Evolutionary conservation across 2,888 invertebrate genomes (phyloP).

Genomic region (Tinea pellionella): DNA sequence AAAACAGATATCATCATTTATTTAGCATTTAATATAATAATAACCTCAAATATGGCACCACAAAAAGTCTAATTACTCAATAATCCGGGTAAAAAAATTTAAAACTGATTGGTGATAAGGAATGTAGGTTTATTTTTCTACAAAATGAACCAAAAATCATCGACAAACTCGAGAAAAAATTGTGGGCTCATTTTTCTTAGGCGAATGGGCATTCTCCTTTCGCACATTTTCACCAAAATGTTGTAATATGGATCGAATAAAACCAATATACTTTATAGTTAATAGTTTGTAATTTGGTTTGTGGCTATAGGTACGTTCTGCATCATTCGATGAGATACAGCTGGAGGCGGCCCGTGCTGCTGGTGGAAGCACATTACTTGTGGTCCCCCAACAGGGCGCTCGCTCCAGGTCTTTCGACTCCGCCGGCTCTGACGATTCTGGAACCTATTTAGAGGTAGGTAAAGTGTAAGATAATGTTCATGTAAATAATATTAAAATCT

Average conservation of each 20-base stretch:
- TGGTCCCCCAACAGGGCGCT: constrained; percentile 77
- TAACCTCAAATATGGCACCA: too few relatives aligned
- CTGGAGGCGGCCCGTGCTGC: constrained; percentile 76
- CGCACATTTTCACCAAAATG: not conserved
- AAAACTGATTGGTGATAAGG: too few relatives aligned
- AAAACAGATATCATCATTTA: too few relatives aligned
- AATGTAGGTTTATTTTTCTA: too few relatives aligned
- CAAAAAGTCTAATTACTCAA: too few relatives aligned
- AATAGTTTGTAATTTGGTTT: not conserved
- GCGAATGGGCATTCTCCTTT: too few relatives aligned
- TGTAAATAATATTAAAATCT: not conserved
- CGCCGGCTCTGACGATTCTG: constrained; percentile 77
- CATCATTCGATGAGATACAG: constrained; percentile 91
- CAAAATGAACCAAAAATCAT: too few relatives aligned
- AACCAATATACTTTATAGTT: not conserved
- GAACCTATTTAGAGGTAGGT: constrained; percentile 56
- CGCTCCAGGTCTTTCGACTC: constrained; percentile 87
- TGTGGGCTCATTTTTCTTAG: too few relatives aligned
- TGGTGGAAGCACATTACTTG: constrained; percentile 59
- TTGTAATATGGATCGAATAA: not conserved
- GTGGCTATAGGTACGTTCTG: constrained; percentile 77
- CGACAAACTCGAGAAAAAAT: too few relatives aligned
- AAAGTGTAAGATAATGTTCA: not conserved
- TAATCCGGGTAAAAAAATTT: too few relatives aligned
- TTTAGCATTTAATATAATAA: too few relatives aligned